phyloP scores from a whole-genome alignment of 2,797 vertebrate genomes.

The Leptatherina wallacei region DNA sequence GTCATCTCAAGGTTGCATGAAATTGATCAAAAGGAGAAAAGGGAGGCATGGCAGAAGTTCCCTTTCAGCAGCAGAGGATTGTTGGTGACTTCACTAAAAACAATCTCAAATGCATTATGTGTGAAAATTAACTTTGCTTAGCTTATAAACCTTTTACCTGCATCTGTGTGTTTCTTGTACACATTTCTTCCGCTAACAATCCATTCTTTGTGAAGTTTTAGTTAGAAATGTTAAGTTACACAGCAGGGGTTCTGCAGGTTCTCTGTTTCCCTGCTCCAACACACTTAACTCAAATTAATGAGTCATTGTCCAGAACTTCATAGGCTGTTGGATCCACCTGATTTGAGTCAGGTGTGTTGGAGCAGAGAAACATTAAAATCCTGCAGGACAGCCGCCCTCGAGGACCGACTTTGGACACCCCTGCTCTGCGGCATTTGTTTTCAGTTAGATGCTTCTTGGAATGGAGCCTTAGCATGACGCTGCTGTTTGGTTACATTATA shows the following conservation, averaged over 20 bases:
- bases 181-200: background rate
- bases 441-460: background rate
- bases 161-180: background rate
- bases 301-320: too few species aligned
- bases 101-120: background rate
- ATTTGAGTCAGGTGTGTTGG: too few species aligned
- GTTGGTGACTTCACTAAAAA: background rate
- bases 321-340: too few species aligned
- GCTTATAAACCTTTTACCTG: background rate
- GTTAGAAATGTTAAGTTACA: background rate
- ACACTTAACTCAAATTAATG: too few species aligned
- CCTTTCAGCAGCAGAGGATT: background rate
- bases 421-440: background rate
- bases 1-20: background rate
- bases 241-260: too few species aligned
- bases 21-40: background rate
- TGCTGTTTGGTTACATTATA: constrained; percentile 44
- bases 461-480: background rate
- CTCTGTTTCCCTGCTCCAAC: background rate
- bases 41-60: background rate
- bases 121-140: background rate
- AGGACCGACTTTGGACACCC: too few species aligned
- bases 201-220: too few species aligned
- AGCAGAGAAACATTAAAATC: too few species aligned
- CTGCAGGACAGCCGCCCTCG: background rate